phyloP scores from a whole-genome alignment of 1,140 invertebrate species.

The Zaprionus inermis region DNA sequence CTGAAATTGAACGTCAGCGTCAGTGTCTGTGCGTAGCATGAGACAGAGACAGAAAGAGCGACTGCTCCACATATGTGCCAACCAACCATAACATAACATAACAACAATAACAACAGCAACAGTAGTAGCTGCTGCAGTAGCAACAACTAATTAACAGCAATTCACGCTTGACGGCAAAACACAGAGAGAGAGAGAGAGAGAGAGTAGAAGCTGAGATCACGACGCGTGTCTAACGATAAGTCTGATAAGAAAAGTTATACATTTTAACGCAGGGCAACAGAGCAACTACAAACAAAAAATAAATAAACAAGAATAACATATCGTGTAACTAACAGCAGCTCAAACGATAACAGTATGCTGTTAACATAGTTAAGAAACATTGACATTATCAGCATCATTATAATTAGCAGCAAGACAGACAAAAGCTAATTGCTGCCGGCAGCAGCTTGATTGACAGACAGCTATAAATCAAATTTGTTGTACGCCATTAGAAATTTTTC shows the following conservation, averaged over 20 bases:
- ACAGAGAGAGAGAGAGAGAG: slow-evolving; percentile 36
- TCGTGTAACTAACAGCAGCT: slow-evolving; percentile 34
- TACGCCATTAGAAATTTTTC: slow-evolving; percentile 18
- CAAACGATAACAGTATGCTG: slow-evolving; percentile 32
- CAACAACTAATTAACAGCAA: slow-evolving; percentile 49
- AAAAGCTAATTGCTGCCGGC: slow-evolving; percentile 40
- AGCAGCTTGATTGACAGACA: slow-evolving; percentile 38
- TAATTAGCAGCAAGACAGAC: slow-evolving; percentile 24
- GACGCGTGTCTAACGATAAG: slow-evolving; percentile 52
- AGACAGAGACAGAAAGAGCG: slow-evolving; percentile 55
- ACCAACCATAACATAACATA: slow-evolving; percentile 52
- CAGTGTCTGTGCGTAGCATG: slow-evolving; percentile 56
- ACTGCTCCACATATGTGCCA: slow-evolving; percentile 74
- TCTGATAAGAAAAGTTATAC: slow-evolving; percentile 69
- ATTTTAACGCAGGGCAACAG: slow-evolving; percentile 41
- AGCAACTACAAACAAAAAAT: slow-evolving; percentile 21
- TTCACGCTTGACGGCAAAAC: slow-evolving; percentile 58
- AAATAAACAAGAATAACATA: slow-evolving; percentile 44
- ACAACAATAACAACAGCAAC: slow-evolving; percentile 37
- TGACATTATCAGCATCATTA: slow-evolving; percentile 13
- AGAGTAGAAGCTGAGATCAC: slow-evolving; percentile 32
- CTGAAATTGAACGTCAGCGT: slow-evolving; percentile 32
- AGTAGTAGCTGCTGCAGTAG: slow-evolving; percentile 32
- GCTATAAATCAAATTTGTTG: slow-evolving; percentile 41
- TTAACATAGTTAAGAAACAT: slow-evolving; percentile 36